Conservation (phyloP, 2,888 invertebrate genomes). For the Hemistola chrysoprasaria region DNA sequence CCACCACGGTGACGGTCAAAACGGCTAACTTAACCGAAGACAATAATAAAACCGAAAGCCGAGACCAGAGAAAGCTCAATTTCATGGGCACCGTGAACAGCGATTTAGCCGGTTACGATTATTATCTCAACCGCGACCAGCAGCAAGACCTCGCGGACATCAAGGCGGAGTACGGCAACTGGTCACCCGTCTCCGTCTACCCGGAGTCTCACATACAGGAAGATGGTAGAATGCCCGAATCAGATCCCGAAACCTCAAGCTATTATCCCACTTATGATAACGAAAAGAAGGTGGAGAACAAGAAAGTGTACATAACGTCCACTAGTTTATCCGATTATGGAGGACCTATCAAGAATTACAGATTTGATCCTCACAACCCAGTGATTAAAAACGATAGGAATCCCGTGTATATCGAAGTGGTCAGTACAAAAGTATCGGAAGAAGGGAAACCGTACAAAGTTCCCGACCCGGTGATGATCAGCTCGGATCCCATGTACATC, state of each 20-base stretch:
- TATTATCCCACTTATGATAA: constrained; percentile 77
- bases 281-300: constrained; percentile 65
- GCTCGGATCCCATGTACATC: constrained; percentile 84
- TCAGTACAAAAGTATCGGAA: constrained; percentile 72
- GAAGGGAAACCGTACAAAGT: constrained; percentile 77
- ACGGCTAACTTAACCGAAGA: constrained; percentile 43
- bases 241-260: constrained; percentile 65
- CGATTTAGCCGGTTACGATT: constrained; percentile 73
- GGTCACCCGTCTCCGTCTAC: constrained; percentile 77
- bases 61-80: constrained; percentile 72
- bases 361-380: constrained; percentile 75
- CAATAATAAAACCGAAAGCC: constrained; percentile 67
- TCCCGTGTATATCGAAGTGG: constrained; percentile 78
- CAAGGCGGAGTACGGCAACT: constrained; percentile 77
- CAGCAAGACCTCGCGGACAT: constrained; percentile 71
- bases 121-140: constrained; percentile 70
- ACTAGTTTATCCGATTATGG: constrained; percentile 68
- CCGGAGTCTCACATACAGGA: constrained; percentile 75
- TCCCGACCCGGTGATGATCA: constrained; percentile 86
- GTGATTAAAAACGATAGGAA: constrained; percentile 80
- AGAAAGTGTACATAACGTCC: constrained; percentile 75
- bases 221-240: constrained; percentile 61
- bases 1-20: constrained; percentile 60
- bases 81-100: constrained; percentile 63
- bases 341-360: constrained; percentile 68